Conservation (phyloP, 2,113 vertebrate species). For the Gadus chalcogrammus region DNA sequence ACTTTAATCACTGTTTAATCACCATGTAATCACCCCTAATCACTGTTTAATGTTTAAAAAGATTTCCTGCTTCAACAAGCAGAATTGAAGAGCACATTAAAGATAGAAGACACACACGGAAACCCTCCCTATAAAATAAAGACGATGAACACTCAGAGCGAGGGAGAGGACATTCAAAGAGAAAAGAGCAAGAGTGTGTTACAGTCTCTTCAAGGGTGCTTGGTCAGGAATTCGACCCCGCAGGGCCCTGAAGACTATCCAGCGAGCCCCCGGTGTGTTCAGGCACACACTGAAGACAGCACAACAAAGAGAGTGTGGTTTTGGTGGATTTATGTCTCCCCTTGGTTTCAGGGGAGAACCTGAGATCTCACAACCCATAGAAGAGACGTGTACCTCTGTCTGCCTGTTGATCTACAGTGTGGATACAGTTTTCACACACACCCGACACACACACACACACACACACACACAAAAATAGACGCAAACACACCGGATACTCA, state of each 20-base stretch:
- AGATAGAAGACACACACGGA: too few relatives aligned
- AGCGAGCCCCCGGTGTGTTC: conserved; percentile 10
- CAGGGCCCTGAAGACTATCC: conserved; percentile 9
- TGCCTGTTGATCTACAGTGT: conserved; percentile 21
- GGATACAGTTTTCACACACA: not conserved
- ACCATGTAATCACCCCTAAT: too few relatives aligned
- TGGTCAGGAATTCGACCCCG: conserved; percentile 20
- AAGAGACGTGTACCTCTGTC: conserved; percentile 20
- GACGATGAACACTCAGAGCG: not conserved
- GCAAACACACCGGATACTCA: too few relatives aligned
- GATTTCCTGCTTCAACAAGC: too few relatives aligned
- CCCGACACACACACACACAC: not conserved
- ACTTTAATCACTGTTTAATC: too few relatives aligned
- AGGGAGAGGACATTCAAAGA: conserved; percentile 1
- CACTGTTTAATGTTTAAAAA: too few relatives aligned
- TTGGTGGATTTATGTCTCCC: conserved; percentile 44
- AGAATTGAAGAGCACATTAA: too few relatives aligned
- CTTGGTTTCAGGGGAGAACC: conserved; percentile 48
- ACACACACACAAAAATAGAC: not conserved
- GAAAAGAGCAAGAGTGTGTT: conserved; percentile 2
- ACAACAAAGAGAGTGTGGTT: conserved; percentile 39
- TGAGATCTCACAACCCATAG: conserved; percentile 14
- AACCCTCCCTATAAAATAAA: not conserved
- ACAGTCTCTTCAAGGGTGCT: not conserved
- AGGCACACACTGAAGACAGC: conserved; percentile 28